A percentile compares a stretch with the other conserved stretches of the same genome.
These are phyloP conservation scores for Euwallacea fornicatus DNA, from an alignment of 1,140 invertebrate genomes.

Conservation along the genomic window DNA sequence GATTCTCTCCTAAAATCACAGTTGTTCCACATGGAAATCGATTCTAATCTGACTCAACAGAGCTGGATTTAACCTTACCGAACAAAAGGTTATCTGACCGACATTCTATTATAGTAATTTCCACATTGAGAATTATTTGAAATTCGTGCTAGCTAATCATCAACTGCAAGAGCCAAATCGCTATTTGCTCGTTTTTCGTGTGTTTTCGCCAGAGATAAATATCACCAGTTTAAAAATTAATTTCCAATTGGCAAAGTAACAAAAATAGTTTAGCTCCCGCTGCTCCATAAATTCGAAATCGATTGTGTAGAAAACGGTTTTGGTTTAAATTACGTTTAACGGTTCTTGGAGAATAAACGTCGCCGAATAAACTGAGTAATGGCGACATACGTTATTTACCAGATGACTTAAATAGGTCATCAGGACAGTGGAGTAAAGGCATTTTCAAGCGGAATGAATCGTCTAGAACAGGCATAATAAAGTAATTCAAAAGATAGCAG, in stretches of 20 bases:
- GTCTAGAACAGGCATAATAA: constrained; percentile 20
- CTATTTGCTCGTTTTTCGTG: too few species aligned
- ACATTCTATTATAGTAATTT: not conserved
- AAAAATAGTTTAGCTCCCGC: not conserved
- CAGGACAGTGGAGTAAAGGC: constrained; percentile 3
- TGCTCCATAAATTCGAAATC: not conserved
- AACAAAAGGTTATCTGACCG: constrained; percentile 9
- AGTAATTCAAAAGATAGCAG: constrained; percentile 22
- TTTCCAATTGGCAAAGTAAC: not conserved
- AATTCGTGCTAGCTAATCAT: too few species aligned
- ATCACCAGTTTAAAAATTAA: too few species aligned
- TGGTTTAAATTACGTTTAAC: constrained; percentile 7
- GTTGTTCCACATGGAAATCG: constrained; percentile 23
- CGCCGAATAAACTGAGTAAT: constrained; percentile 9
- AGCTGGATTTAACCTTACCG: constrained; percentile 3
- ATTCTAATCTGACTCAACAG: constrained; percentile 20
- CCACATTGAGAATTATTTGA: too few species aligned
- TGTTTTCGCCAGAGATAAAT: too few species aligned
- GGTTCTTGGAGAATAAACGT: constrained; percentile 2
- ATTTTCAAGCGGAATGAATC: constrained; percentile 7
- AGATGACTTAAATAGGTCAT: constrained; percentile 13
- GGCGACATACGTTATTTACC: constrained; percentile 15
- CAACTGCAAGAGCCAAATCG: too few species aligned
- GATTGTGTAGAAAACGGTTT: not conserved
- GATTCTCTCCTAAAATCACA: constrained; percentile 15